phyloP scores from a whole-genome alignment of 2,888 invertebrate species.

The Oxystoma pomonae region DNA sequence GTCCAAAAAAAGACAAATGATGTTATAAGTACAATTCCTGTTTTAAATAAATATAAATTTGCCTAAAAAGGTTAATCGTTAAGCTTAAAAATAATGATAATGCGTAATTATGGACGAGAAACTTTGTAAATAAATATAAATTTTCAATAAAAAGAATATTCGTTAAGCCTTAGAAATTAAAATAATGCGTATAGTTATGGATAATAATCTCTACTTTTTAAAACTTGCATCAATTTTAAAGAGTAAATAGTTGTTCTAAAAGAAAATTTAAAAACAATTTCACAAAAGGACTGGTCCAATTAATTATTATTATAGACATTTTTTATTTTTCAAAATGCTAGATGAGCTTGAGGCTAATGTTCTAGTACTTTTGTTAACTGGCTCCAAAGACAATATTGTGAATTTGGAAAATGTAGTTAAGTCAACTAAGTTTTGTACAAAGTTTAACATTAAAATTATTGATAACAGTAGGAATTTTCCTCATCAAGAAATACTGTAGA shows the following conservation, averaged over 20 bases:
- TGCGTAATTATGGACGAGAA: no score
- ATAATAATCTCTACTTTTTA: no score
- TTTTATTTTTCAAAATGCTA: slow-evolving; percentile 53
- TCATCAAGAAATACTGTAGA: slow-evolving; percentile 66
- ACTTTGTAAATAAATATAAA: no score
- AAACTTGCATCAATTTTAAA: no score
- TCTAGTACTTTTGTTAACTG: slow-evolving; percentile 48
- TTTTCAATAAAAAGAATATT: no score
- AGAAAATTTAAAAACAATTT: no score
- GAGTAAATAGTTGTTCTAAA: no score
- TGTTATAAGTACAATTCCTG: slow-evolving; percentile 36
- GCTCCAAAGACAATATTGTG: slow-evolving; percentile 58
- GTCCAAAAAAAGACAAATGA: not conserved
- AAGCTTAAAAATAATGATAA: no score
- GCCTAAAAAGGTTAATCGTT: not conserved
- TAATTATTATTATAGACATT: slow-evolving; percentile 69
- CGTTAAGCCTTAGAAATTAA: no score
- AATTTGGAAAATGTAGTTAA: slow-evolving; percentile 59
- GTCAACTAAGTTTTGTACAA: slow-evolving; percentile 61
- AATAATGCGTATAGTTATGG: no score
- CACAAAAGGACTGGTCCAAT: slow-evolving; percentile 71
- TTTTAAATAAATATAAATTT: slow-evolving; percentile 60
- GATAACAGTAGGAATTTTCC: slow-evolving; percentile 69
- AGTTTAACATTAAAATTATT: slow-evolving; percentile 60
- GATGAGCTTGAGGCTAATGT: slow-evolving; percentile 39